Evolutionary conservation across 2,797 vertebrate species (phyloP), one percentile per base, ranked within the genome.

Genomic region (Chiloscyllium punctatum): DNA sequence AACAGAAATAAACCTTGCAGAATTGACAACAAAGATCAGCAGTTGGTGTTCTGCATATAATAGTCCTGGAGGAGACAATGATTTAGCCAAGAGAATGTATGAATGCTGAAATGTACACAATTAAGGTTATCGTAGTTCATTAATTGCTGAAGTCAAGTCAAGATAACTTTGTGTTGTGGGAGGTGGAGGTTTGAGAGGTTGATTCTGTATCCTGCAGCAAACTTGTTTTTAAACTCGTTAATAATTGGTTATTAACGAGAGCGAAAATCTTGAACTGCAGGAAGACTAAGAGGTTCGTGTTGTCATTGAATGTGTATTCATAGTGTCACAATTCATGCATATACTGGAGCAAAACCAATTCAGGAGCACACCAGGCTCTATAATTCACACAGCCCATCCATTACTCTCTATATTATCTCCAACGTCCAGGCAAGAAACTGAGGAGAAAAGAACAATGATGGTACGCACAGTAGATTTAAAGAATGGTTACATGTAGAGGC

Each of bases 401-500:
- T 68, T 94, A 68, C 23, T 94, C n/a, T 68, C n/a, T 42, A 68
- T 94, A 23, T 69, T 88, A 88, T 69, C 62, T 42, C 91, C 37
- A 69, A 25, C 66, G 37, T 94, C n/a, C 62, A 68, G 91, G 69
- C 91, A 71, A 68, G 68, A 88, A 88, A 57, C 51, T 57, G 51
- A 94, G 62, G 18, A 94, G 91, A 68, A 69, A 94, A 94, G 91
- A 69, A 69, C 42, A 21, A 27, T 94, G 62, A 94, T 69, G 68
- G 21, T 69, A 42, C 62, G 42, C 91, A 94, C 66, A 69, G 66
- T 48, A 68, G n/a, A 23, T 94, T 69, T 71, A 94, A 94, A 69
- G 62, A 71, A 68, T 69, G 62, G 68, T 94, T 94, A 69, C 66
- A 27, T 68, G 37, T 66, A 69, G 30, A 37, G 21, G 18, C 42